These are phyloP conservation scores for Myrmophylax atrothorax DNA, from an alignment of 2,113 vertebrate genomes.

Conservation along the genomic window DNA sequence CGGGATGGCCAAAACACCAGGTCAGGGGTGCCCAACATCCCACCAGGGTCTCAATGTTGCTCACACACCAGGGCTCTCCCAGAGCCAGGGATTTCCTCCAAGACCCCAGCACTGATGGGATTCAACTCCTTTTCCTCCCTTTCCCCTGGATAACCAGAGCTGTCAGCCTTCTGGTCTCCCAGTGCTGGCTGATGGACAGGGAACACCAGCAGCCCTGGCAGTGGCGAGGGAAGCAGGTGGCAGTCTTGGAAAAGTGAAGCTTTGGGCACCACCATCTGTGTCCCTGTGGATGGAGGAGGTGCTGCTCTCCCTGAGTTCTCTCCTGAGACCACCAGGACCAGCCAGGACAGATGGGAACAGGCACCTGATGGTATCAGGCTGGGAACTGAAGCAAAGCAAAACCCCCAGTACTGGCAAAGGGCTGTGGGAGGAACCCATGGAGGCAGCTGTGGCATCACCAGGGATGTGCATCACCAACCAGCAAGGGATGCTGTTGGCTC, in stretches of 20 bases:
- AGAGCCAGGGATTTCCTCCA: background rate
- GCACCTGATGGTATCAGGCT: background rate
- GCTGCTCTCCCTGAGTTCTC: background rate
- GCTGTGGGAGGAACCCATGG: background rate
- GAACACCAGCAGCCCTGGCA: background rate
- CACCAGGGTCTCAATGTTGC: fast-evolving
- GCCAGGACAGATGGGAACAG: background rate
- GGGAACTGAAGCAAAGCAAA: background rate
- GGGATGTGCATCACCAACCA: background rate
- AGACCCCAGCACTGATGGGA: background rate
- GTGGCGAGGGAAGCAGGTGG: background rate
- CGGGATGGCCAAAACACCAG: background rate
- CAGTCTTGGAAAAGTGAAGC: background rate
- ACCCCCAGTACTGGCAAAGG: background rate
- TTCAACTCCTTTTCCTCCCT: background rate
- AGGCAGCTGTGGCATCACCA: background rate
- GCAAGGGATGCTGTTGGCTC: background rate
- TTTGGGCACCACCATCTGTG: background rate
- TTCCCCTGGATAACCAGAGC: background rate
- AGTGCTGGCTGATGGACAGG: background rate
- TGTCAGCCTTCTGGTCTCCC: background rate
- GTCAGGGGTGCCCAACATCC: background rate
- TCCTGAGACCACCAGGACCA: background rate
- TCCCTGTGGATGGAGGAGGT: background rate
- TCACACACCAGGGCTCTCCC: background rate